Evolutionary conservation across 2,113 vertebrate genomes (phyloP).

Genomic region (Sciurus niger): DNA sequence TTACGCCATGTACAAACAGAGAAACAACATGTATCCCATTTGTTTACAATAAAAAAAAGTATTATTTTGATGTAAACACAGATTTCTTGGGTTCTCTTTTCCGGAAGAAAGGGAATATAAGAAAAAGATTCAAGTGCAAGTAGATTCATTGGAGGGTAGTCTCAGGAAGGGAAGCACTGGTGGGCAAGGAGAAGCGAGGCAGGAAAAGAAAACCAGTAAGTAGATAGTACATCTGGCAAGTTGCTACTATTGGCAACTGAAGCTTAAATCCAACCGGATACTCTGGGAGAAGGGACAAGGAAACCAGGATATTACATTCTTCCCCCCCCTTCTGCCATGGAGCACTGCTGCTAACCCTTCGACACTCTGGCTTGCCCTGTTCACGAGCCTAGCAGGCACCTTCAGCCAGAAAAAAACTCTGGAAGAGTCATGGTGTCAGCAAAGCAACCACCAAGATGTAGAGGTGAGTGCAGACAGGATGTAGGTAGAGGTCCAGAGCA

Average conservation of each 20-base stretch:
- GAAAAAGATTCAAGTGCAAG: not conserved
- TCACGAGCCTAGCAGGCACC: not conserved
- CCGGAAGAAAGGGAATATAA: not conserved
- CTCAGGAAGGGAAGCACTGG: not conserved
- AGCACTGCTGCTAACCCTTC: not conserved
- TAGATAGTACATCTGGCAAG: not conserved
- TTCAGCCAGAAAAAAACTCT: not conserved
- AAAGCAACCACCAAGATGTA: not conserved
- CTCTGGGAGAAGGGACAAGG: not conserved
- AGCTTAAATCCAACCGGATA: not conserved
- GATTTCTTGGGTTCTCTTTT: not conserved
- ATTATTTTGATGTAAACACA: not conserved
- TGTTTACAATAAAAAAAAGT: not conserved
- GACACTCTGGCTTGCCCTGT: not conserved
- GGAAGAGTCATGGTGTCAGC: not conserved
- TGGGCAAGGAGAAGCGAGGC: not conserved
- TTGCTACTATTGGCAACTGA: not conserved
- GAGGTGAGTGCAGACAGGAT: not conserved
- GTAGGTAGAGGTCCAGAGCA: not conserved
- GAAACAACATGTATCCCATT: too few species aligned
- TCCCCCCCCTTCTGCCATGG: not conserved
- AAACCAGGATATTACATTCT: not conserved
- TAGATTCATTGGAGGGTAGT: not conserved
- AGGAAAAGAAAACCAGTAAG: not conserved
- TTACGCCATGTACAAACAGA: too few species aligned